These are phyloP conservation scores for Battus philenor DNA, from an alignment of 1,140 invertebrate genomes.

Conservation along the genomic window DNA sequence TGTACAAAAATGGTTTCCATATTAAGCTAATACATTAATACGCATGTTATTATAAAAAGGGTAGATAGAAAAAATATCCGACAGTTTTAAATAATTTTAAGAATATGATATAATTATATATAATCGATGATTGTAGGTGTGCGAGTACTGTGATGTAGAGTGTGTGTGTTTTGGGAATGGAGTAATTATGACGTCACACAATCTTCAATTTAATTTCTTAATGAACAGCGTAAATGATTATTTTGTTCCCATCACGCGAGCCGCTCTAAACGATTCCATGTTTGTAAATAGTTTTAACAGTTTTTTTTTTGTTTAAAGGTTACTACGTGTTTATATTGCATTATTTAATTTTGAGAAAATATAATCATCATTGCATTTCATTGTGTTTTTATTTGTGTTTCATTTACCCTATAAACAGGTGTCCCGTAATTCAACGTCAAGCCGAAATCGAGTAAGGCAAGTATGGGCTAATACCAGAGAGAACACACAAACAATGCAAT, in stretches of 20 bases:
- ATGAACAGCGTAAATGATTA: not conserved
- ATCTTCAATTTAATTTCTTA: too few species aligned
- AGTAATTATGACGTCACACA: not conserved
- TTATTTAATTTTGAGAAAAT: slow-evolving; percentile 68
- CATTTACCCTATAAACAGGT: slow-evolving; percentile 2
- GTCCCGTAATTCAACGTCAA: too few species aligned
- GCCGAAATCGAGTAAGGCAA: too few species aligned
- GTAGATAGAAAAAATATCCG: too few species aligned
- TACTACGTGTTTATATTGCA: slow-evolving; percentile 53
- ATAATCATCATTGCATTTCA: slow-evolving; percentile 70
- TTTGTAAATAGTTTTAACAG: slow-evolving; percentile 54
- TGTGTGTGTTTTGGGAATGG: not conserved
- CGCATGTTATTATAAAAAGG: too few species aligned
- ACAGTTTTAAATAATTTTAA: slow-evolving; percentile 13
- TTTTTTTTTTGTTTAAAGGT: slow-evolving; percentile 32
- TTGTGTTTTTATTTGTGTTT: slow-evolving; percentile 43
- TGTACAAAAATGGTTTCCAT: not conserved
- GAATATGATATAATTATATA: slow-evolving; percentile 11
- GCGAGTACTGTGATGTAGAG: slow-evolving; percentile 10
- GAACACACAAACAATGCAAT: too few species aligned
- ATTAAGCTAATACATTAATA: too few species aligned
- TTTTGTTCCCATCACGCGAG: slow-evolving; percentile 6
- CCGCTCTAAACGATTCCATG: slow-evolving; percentile 19
- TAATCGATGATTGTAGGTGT: slow-evolving; percentile 5
- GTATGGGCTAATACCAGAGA: too few species aligned